Percentiles rank a stretch among this genome's conserved stretches.
phyloP scores from a whole-genome alignment of 2,888 invertebrate species.

The Crepidodera aurea region DNA sequence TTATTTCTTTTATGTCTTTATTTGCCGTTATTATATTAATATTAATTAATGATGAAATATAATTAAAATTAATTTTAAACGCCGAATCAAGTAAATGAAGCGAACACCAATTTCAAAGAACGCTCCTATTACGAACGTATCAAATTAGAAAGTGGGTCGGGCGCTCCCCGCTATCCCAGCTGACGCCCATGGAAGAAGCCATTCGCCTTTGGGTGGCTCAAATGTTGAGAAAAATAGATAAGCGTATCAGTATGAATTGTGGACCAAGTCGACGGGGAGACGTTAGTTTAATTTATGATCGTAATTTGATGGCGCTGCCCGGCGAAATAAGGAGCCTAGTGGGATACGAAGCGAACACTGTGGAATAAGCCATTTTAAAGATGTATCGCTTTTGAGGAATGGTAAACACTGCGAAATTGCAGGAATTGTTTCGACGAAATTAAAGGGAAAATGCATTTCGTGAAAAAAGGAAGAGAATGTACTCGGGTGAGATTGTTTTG shows the following conservation, averaged over 20 bases:
- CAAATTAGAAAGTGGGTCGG: not conserved
- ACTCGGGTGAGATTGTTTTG: too few species aligned
- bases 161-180: not conserved
- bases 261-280: conserved; percentile 58
- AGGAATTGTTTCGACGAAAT: conserved; percentile 37
- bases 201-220: conserved; percentile 30
- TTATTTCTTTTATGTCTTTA: too few species aligned
- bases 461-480: too few species aligned
- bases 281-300: conserved; percentile 60
- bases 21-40: too few species aligned
- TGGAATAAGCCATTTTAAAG: conserved; percentile 57
- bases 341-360: conserved; percentile 52
- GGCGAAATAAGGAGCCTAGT: conserved; percentile 56
- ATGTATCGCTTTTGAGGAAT: conserved; percentile 55
- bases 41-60: too few species aligned
- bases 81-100: too few species aligned
- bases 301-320: conserved; percentile 60
- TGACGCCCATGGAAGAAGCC: conserved; percentile 39
- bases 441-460: too few species aligned
- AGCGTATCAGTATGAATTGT: conserved; percentile 58
- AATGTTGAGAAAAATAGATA: conserved; percentile 54
- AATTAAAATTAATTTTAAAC: too few species aligned
- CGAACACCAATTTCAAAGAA: too few species aligned
- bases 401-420: conserved; percentile 58
- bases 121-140: too few species aligned